Evolutionary conservation across 92 coral and sea anemone species (phyloP), one percentile per base, ranked within the genome.

Genomic region (Epizoanthus scotinus): DNA sequence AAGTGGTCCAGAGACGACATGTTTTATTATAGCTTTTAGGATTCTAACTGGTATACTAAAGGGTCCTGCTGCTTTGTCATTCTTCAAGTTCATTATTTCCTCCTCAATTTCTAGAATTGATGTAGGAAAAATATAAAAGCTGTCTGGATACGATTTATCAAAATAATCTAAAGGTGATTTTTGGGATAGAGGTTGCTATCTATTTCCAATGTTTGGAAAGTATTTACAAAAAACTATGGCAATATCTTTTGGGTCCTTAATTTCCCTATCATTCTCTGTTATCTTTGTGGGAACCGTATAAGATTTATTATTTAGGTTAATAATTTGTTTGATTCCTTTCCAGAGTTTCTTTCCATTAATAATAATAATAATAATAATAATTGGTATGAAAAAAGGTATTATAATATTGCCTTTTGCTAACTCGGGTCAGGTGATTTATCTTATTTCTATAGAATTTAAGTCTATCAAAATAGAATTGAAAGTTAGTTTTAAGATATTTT

Each of bases 391-490:
- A 77, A 68, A 78, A 84, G 36, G 53, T 72, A 54, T 71, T 71
- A 59, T 88, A 84, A 54, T 88, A 84, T 21, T 44, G 79, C 70
- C 64, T 68, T 58, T 84, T 84, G 38, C 88, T 84, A 19, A 72
- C 42, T 66, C 64, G 68, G n/a, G 79, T 19, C 24, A 71, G 42
- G 50, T 82, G 90, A 15, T 87, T 87, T 22, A 87, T 25, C 64
- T 64, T 82, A 78, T 85, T 85, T 65, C 90, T 72, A 82, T 82
- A 82, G 22, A 19, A 71, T 73, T 82, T 86, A 57, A 82, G 82
- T 86, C 75, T 86, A 21, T 27, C 8, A 74, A 56, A 83, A 82
- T 86, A 82, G 67, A 82, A 82, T 20, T 57, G 18, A 44, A 83
- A 73, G 55, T 67, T 64, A 12, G 87, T 83, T 58, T 87, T 77